These are phyloP conservation scores for Lumbricus terrestris DNA, from an alignment of 2,888 invertebrate genomes.

Conservation along the genomic window DNA sequence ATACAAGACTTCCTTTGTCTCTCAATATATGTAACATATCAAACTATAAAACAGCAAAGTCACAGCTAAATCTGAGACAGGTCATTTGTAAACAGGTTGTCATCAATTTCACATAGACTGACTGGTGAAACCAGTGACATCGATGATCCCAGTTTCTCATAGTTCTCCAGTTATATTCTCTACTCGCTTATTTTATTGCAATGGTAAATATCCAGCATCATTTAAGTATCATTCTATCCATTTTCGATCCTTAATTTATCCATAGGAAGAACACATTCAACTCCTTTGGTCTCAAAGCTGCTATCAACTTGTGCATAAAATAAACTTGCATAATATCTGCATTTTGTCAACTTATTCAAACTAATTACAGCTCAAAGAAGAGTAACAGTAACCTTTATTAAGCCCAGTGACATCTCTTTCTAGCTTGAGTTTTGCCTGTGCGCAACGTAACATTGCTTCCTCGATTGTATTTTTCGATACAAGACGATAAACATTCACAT, in stretches of 20 bases:
- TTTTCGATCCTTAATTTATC: neutral
- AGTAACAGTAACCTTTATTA: conserved; percentile 36
- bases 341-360: neutral
- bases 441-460: conserved; percentile 85
- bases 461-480: conserved; percentile 85
- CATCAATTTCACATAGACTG: too few relatives aligned
- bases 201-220: neutral
- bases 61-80: too few relatives aligned
- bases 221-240: neutral
- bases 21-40: too few relatives aligned
- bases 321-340: neutral
- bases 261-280: neutral
- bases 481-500: conserved; percentile 81
- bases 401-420: conserved; percentile 75
- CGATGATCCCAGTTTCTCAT: neutral
- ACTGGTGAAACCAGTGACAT: too few relatives aligned
- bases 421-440: conserved; percentile 84
- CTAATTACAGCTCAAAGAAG: neutral
- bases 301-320: neutral
- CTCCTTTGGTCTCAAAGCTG: neutral
- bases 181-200: neutral
- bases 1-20: too few relatives aligned
- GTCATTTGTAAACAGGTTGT: too few relatives aligned
- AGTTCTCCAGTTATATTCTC: neutral
- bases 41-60: too few relatives aligned